Evolutionary conservation across 2,113 vertebrate genomes (phyloP).

Genomic region (Tylochromis polylepis): DNA sequence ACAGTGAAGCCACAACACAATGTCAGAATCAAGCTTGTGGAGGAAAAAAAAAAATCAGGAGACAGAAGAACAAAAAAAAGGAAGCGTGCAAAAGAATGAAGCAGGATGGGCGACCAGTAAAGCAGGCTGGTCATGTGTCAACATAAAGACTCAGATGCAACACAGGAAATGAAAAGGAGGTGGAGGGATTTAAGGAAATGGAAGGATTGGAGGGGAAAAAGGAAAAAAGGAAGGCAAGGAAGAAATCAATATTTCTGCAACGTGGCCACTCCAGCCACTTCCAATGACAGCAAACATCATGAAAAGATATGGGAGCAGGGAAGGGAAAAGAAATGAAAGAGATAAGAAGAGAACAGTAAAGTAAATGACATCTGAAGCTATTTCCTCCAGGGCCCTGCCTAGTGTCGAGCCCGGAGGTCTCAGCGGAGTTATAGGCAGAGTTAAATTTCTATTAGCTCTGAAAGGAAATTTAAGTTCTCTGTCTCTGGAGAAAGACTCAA

Average conservation of each 20-base stretch:
- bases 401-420: constrained; percentile 58
- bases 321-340: constrained; percentile 74
- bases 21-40: constrained; percentile 20
- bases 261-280: constrained; percentile 69
- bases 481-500: constrained; percentile 58
- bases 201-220: not conserved
- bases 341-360: constrained; percentile 80
- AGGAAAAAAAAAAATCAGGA: not conserved
- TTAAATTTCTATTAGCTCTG: constrained; percentile 77
- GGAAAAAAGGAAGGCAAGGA: not conserved
- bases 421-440: constrained; percentile 69
- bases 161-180: constrained; percentile 3
- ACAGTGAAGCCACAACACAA: constrained; percentile 15
- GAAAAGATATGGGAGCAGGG: constrained; percentile 77
- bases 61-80: constrained; percentile 16
- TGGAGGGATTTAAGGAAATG: constrained; percentile 4
- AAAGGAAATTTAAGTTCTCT: constrained; percentile 69
- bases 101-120: constrained; percentile 33
- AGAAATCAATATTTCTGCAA: constrained; percentile 75
- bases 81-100: not conserved
- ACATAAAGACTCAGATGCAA: constrained; percentile 29
- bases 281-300: constrained; percentile 79
- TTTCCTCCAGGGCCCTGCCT: constrained; percentile 71
- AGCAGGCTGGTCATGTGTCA: constrained; percentile 43
- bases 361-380: constrained; percentile 79